Percentiles rank a stretch among this genome's conserved stretches.
These are phyloP conservation scores for Heliocidaris erythrogramma DNA, from an alignment of 35 echinoderm and acorn worm species.

Conservation along the genomic window DNA sequence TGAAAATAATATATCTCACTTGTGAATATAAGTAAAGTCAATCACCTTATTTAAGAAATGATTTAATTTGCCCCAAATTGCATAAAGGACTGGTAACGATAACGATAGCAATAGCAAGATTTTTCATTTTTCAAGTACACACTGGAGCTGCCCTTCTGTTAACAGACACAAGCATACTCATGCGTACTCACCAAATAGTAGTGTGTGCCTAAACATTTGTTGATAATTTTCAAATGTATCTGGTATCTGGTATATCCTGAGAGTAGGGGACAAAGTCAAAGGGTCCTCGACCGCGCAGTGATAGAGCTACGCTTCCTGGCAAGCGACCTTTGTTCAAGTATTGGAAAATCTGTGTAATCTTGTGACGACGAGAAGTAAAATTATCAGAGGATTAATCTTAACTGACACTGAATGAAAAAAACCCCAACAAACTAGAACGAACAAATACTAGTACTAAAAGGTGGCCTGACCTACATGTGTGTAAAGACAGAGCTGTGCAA, in stretches of 20 bases:
- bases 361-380: background rate
- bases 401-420: too few relatives aligned
- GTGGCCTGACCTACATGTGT: background rate
- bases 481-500: background rate
- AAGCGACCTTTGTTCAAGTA: background rate
- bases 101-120: too few relatives aligned
- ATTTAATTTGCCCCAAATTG: too few relatives aligned
- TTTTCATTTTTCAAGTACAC: too few relatives aligned
- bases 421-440: too few relatives aligned
- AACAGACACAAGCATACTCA: too few relatives aligned
- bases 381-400: too few relatives aligned
- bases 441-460: background rate
- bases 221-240: background rate
- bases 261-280: background rate
- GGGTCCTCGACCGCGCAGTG: background rate
- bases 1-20: background rate
- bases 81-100: too few relatives aligned
- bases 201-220: background rate
- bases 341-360: background rate
- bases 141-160: too few relatives aligned
- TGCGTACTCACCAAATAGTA: too few relatives aligned
- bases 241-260: conserved; percentile 7
- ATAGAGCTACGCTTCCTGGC: background rate
- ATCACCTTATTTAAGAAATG: too few relatives aligned
- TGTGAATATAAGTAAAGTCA: too few relatives aligned